phyloP scores from a whole-genome alignment of 1,140 invertebrate genomes.

The Paraescarpia echinospica region DNA sequence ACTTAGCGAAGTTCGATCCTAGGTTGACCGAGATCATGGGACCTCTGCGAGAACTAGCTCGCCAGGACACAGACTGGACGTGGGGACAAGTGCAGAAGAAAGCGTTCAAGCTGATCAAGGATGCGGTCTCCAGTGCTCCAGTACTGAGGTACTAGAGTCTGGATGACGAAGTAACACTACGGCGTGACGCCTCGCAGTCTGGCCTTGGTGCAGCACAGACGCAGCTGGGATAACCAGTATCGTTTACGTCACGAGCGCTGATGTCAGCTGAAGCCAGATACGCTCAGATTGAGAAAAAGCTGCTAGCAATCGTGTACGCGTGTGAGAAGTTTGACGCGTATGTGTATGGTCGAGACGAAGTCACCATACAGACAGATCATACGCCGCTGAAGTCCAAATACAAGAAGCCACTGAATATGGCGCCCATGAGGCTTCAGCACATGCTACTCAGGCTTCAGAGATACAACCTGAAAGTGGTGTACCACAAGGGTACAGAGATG shows the following conservation, averaged over 20 bases:
- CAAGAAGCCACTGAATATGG: too few relatives aligned
- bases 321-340: conserved; percentile 54
- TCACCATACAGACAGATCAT: too few relatives aligned
- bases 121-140: conserved; percentile 32
- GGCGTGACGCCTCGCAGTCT: conserved; percentile 39
- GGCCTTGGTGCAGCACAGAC: conserved; percentile 57
- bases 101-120: conserved; percentile 37
- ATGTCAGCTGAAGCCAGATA: conserved; percentile 57
- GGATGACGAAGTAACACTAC: conserved; percentile 33
- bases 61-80: conserved; percentile 7
- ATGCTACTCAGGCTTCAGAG: too few relatives aligned
- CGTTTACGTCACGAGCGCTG: conserved; percentile 57
- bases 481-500: too few relatives aligned
- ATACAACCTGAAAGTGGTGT: too few relatives aligned
- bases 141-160: conserved; percentile 39
- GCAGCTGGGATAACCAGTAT: conserved; percentile 57
- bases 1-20: too few relatives aligned
- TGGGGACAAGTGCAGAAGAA: conserved; percentile 22
- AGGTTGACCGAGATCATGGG: conserved; percentile 16
- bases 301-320: conserved; percentile 59
- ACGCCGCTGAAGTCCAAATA: too few relatives aligned
- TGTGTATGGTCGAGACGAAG: too few relatives aligned
- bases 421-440: too few relatives aligned
- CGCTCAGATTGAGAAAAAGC: conserved; percentile 60
- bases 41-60: conserved; percentile 18